Base-by-base conservation (phyloP, 1,140 invertebrate species). In the Notospermus geniculatus region DNA sequence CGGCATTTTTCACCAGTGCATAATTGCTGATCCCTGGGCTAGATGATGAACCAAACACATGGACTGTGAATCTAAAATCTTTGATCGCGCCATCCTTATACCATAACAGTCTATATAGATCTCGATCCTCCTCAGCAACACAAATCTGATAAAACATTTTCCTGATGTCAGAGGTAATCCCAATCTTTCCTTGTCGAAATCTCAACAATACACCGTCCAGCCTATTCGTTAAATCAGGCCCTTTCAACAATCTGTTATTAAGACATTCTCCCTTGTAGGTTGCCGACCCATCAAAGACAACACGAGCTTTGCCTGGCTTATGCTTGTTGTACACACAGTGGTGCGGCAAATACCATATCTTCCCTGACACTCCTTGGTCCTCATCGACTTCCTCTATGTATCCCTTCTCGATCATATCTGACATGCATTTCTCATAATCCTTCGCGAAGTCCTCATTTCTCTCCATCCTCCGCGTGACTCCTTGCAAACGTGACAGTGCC, bases 161-260 rank as follows among this genome's bases (percentile, higher is more conserved):
- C 25, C 25, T 27, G n/a, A 50, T 50, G 25, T 50, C 46, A 4
- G 29, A 27, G 9, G n/a, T 32, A n/a, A 55, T n/a, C 7, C 23
- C 29, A 7, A 55, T 55, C 25, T 32, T 55, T 2, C 30, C 25
- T 28, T 56, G 15, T 19, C 67, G 55, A 43, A 68, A 68, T 2
- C 61, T 43, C 11, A 59, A 23, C 0, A 68, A 46, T 2, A 68
- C 61, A 7, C 53, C 65, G 11, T 56, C 27, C 22, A 68, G 30
- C 30, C 54, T 53, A 43, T 29, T 70, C 67, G 82, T 78, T 0
- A 83, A 39, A 54, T 71, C 71, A 17, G 82, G 77, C 0, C 71
- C 66, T 9, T 57, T 13, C 19, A 60, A 36, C 30, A 71, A 32
- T 7, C 29, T 29, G 13, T 62, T 36, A 54, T 72, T 72, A 0